A percentile compares a stretch with the other conserved stretches of the same genome.
phyloP scores from a whole-genome alignment of 2,888 invertebrate species.

The Plagiodera versicolora region DNA sequence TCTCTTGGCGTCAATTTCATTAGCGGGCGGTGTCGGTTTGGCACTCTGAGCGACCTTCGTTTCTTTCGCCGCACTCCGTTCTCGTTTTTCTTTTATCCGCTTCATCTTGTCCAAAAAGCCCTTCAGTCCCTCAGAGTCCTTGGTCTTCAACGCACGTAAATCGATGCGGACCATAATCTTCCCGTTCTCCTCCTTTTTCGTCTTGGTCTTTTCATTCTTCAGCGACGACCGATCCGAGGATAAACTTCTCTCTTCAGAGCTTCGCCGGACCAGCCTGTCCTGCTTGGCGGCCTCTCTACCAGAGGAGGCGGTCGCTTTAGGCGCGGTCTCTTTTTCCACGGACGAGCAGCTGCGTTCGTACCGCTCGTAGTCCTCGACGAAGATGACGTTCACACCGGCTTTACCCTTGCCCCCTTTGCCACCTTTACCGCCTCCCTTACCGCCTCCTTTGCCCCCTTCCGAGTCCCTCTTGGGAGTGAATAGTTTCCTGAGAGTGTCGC shows the following conservation, averaged over 20 bases:
- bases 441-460: constrained; percentile 68
- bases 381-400: constrained; percentile 67
- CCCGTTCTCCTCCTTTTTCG: constrained; percentile 24
- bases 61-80: constrained; percentile 18
- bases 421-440: constrained; percentile 69
- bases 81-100: constrained; percentile 35
- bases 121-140: constrained; percentile 37
- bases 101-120: constrained; percentile 33
- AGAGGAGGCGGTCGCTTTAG: constrained; percentile 43
- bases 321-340: constrained; percentile 51
- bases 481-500: constrained; percentile 66
- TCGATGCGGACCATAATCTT: constrained; percentile 40
- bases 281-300: constrained; percentile 33
- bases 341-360: constrained; percentile 56
- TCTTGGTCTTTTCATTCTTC: constrained; percentile 53
- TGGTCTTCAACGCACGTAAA: constrained; percentile 54
- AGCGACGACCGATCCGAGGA: constrained; percentile 44
- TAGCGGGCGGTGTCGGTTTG: constrained; percentile 23
- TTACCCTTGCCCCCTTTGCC: constrained; percentile 61
- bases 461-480: constrained; percentile 63
- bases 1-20: constrained; percentile 33
- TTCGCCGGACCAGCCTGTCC: not conserved
- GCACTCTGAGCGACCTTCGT: constrained; percentile 18
- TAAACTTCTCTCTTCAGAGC: not conserved
- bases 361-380: constrained; percentile 64